phyloP scores from a whole-genome alignment of 2,113 vertebrate species.

The Grus americana region DNA sequence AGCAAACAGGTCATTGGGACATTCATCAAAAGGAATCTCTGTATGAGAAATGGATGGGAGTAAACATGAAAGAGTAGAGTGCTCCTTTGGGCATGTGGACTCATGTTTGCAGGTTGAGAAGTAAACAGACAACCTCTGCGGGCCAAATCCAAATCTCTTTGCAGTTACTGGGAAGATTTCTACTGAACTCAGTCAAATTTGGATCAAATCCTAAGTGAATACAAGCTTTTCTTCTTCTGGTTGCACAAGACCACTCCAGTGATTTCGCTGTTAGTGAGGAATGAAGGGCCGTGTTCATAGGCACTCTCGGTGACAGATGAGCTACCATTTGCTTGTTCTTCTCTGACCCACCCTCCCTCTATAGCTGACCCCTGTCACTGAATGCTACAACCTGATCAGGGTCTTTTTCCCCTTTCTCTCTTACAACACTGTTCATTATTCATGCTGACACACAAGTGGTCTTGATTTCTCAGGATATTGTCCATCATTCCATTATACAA shows the following conservation, averaged over 20 bases:
- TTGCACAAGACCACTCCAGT: neutral
- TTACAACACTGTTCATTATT: neutral
- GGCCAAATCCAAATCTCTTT: neutral
- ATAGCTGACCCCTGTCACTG: fast-evolving
- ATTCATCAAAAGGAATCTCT: neutral
- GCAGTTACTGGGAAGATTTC: neutral
- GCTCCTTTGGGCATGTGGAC: neutral
- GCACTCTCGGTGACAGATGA: neutral
- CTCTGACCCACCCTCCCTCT: neutral
- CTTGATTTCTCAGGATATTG: neutral
- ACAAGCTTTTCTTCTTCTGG: neutral
- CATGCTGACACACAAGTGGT: neutral
- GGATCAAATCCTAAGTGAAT: neutral
- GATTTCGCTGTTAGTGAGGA: neutral
- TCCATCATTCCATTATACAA: neutral
- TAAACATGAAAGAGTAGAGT: neutral
- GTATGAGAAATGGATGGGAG: neutral
- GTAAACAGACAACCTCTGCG: neutral
- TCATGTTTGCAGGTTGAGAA: neutral
- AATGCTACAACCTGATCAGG: neutral
- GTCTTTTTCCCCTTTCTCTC: neutral
- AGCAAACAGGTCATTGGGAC: neutral
- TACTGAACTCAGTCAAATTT: neutral
- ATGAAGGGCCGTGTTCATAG: fast-evolving
- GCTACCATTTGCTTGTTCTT: neutral